Base-by-base conservation (phyloP, 2,113 vertebrate species). In the Zosterops pallidus region DNA sequence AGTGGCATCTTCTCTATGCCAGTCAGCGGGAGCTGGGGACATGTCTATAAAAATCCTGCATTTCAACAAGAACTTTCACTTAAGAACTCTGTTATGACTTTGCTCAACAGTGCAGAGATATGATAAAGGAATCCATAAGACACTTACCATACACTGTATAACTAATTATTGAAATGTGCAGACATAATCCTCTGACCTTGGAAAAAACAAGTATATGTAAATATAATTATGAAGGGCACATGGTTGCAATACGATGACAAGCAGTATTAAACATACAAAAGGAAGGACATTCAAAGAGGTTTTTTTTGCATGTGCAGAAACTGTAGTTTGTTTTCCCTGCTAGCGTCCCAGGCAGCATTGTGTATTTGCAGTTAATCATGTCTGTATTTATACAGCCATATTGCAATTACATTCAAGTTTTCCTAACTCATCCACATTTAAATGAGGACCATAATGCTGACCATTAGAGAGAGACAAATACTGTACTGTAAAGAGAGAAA, bases 371-470 rank as follows among this genome's bases (percentile, higher is more conserved):
- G 82, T 85, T 87, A 94, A 95, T 92, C 63, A 62, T 50, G 70
- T 49, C 74, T 81, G 68, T 82, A 60, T 92, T 94, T 95, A 79
- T 53, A 53, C 50, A 87, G 19, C 35, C 57, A 53, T 50, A 39
- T 16, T 84, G 62, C 70, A 85, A 90, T 74, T 85, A 49, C n/a
- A 72, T 65, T 72, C 44, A 71, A 89, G 53, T 94, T 91, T 90
- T 94, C 44, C 53, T 87, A 95, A 90, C n/a, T 85, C 74, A 74
- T 69, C 42, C 70, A 76, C 42, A 35, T 83, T 85, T 83, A 91
- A 95, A 92, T 92, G 10, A 83, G 67, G 91, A 87, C n/a, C 81
- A 85, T 53, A 91, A 89, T 7, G 9, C 7, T 91, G 84, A 91
- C 70, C n/a, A 9, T 57, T 82, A 39, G 44, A 85, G 59, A 91